Base-by-base conservation (phyloP, 2,113 vertebrate genomes). In the Sorex fumeus region DNA sequence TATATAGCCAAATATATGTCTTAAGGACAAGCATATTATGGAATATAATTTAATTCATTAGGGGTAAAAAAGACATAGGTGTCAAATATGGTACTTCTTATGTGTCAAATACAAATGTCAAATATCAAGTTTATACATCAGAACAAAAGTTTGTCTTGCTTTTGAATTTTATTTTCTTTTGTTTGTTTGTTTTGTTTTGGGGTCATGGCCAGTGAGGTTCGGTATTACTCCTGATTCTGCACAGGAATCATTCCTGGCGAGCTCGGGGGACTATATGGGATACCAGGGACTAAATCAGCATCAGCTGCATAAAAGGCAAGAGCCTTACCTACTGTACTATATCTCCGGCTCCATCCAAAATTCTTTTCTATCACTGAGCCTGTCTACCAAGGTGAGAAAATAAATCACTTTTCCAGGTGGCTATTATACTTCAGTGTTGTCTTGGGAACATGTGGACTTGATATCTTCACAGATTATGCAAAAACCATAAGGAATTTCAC, bases 1-100 rank as follows among this genome's bases (percentile, higher is more conserved):
- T 93, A 1, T 9, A n/a, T 25, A 78, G 19, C 8, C n/a, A 85
- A 50, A 50, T 13, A 5, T 60, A 15, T 60, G 15, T 60, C 57
- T 60, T 60, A 60, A 60, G 57, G 16, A 60, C 57, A 5, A 60
- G 19, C 57, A 60, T 60, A 60, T 60, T 64, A n/a, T 25, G 19
- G 3, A 81, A 13, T 69, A 84, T 72, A 6, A 66, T 69, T 66
- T 60, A 11, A 62, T 93, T 28, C 77, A 90, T 87, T 81, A 64
- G 0, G 53, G 28, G 43, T 57, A 8, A 84, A 87, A 87, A 76
- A 30, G 7, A 5, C 15, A 19, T 60, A 60, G 9, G 4, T 60
- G 57, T 21, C 57, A 60, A 60, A 60, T 60, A 60, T 60, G 5
- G 57, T 60, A 60, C 2, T 60, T 60, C 2, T 7, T 21, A 21